phyloP scores from a whole-genome alignment of 64 coral and sea anemone species.

The Stylophora pistillata region DNA sequence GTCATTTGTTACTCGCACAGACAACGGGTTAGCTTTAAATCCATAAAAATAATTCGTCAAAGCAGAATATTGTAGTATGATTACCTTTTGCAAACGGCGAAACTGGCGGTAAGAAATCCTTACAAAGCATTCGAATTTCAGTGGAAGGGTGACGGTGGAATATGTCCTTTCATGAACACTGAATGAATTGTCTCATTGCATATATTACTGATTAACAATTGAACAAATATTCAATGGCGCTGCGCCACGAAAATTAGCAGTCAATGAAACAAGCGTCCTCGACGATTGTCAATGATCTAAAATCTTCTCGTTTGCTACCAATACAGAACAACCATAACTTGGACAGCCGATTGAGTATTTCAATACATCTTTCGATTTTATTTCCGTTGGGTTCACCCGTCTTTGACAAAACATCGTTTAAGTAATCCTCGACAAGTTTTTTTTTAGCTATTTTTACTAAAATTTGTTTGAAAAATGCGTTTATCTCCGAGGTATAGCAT shows the following conservation, averaged over 20 bases:
- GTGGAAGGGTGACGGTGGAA: too few species aligned
- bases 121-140: too few species aligned
- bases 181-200: not conserved
- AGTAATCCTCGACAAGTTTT: too few species aligned
- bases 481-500: not conserved
- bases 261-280: not conserved
- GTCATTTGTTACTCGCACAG: not conserved
- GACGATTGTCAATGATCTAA: too few species aligned
- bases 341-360: too few species aligned
- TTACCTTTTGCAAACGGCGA: too few species aligned
- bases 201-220: conserved; percentile 6
- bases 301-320: too few species aligned
- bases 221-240: not conserved
- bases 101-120: too few species aligned
- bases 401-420: too few species aligned
- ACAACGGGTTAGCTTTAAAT: not conserved
- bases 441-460: not conserved
- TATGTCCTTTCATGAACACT: not conserved
- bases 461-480: not conserved
- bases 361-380: too few species aligned
- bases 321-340: not conserved
- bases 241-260: not conserved
- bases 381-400: too few species aligned
- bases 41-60: not conserved
- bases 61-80: not conserved